phyloP scores from a whole-genome alignment of 1,140 invertebrate species.

The Macrotrachela quadricornifera region DNA sequence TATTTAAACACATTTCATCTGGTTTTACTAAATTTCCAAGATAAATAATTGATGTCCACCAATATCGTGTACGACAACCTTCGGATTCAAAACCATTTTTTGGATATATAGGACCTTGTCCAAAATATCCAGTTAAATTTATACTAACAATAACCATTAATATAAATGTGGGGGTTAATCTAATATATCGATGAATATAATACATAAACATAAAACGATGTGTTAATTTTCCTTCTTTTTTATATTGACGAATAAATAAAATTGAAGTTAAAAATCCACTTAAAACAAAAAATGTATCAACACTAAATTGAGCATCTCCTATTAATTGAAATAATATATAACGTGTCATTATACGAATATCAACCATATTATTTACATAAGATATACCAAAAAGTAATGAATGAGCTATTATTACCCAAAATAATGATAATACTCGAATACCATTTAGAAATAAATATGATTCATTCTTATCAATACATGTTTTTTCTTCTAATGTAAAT shows the following conservation, averaged over 20 bases:
- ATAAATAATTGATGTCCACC: constrained; percentile 45
- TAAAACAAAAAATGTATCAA: constrained; percentile 65
- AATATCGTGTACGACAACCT: not conserved
- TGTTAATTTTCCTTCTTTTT: constrained; percentile 8
- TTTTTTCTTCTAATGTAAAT: too few species aligned
- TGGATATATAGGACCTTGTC: not conserved
- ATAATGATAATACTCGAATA: too few species aligned
- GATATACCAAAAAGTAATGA: too few species aligned
- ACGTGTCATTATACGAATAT: too few species aligned
- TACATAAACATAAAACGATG: not conserved
- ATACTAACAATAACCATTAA: constrained; percentile 2
- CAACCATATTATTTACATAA: too few species aligned
- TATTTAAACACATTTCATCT: constrained; percentile 40
- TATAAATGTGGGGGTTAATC: constrained; percentile 2
- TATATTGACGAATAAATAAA: constrained; percentile 31
- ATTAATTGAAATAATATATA: constrained; percentile 18
- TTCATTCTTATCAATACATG: too few species aligned
- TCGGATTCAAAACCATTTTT: not conserved
- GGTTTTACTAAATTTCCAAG: constrained; percentile 55
- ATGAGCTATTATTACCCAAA: too few species aligned
- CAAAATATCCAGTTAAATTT: not conserved
- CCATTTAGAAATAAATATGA: too few species aligned
- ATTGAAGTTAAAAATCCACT: constrained; percentile 40
- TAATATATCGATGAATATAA: not conserved
- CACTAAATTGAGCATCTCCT: constrained; percentile 59